These are phyloP conservation scores for Polyommatus iphigenia DNA, from an alignment of 2,888 invertebrate genomes.

Conservation along the genomic window DNA sequence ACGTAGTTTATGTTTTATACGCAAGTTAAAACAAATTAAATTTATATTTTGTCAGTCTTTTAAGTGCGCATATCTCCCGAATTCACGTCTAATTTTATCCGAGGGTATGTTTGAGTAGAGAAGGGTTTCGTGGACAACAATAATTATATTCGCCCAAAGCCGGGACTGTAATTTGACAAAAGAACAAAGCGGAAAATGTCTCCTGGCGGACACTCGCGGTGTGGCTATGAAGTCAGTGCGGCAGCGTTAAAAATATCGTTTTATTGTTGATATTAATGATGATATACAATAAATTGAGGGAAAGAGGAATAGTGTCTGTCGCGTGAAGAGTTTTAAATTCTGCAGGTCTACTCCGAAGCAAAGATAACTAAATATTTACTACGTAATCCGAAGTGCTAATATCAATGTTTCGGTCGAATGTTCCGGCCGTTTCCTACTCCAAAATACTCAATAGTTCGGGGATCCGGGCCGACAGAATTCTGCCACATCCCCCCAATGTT, in stretches of 20 bases:
- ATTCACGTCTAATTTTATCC: neutral
- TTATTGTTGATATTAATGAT: neutral
- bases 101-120: neutral
- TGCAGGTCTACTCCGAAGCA: no score
- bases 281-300: no score
- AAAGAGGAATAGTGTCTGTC: no score
- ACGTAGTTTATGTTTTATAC: neutral
- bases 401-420: no score
- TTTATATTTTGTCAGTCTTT: neutral
- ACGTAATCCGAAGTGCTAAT: no score
- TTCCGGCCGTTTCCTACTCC: no score
- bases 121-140: constrained; percentile 2
- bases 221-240: neutral
- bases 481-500: no score
- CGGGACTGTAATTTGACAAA: constrained; percentile 1
- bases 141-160: constrained; percentile 11
- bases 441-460: no score
- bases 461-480: no score
- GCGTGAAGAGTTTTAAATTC: no score
- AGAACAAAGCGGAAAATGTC: constrained; percentile 14
- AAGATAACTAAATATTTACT: no score
- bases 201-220: neutral
- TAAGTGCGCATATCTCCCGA: neutral
- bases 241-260: neutral
- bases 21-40: neutral